A percentile compares a stretch with the other conserved stretches of the same genome.
Evolutionary conservation across 2,113 vertebrate species (phyloP).

Genomic region (Spheniscus mendiculus): DNA sequence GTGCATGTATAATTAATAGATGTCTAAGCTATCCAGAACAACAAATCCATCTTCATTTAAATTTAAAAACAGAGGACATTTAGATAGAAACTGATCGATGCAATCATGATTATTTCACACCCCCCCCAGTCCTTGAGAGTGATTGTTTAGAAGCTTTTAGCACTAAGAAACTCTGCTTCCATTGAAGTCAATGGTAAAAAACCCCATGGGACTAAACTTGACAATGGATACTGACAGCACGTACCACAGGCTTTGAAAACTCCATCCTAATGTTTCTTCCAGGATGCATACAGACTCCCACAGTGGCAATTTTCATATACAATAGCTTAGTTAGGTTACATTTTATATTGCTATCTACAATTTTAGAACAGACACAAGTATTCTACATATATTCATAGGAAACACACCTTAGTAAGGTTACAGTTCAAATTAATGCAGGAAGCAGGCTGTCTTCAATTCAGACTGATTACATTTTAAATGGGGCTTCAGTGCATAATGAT

Average conservation of each 20-base stretch:
- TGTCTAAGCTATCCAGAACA: slow-evolving; percentile 11
- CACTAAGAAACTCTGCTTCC: neutral
- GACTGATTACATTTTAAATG: slow-evolving; percentile 38
- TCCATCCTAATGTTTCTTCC: neutral
- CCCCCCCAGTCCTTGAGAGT: neutral
- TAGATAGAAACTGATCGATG: neutral
- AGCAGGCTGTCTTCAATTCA: neutral
- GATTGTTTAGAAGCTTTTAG: neutral
- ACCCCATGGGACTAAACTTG: neutral
- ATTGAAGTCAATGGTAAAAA: neutral
- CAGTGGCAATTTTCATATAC: neutral
- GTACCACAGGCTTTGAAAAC: neutral
- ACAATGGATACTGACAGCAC: neutral
- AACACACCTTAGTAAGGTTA: neutral
- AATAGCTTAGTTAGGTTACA: neutral
- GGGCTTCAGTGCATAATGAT: slow-evolving; percentile 16
- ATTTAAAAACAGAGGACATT: neutral
- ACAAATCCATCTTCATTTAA: slow-evolving; percentile 47
- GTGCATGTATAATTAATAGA: slow-evolving; percentile 37
- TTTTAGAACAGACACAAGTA: neutral
- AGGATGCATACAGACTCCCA: neutral
- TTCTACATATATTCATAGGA: neutral
- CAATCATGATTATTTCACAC: too few relatives aligned
- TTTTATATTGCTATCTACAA: neutral
- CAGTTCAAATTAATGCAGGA: neutral